Percentiles rank a stretch among this genome's conserved stretches.
Evolutionary conservation across 1,140 invertebrate species (phyloP).

Genomic region (Psix sp.): DNA sequence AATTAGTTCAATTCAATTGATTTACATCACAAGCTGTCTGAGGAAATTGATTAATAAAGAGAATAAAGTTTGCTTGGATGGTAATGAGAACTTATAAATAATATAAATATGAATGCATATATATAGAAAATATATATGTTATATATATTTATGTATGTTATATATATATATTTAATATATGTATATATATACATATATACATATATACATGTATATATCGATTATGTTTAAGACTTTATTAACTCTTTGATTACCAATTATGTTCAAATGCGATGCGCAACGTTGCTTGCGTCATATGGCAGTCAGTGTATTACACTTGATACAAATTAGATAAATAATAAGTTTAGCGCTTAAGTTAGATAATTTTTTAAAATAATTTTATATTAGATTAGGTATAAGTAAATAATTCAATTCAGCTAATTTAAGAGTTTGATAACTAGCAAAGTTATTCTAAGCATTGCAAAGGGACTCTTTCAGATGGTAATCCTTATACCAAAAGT

Average conservation of each 20-base stretch:
- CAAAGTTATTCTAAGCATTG: slow-evolving; percentile 28
- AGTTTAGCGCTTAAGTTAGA: slow-evolving; percentile 15
- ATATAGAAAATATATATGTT: no score
- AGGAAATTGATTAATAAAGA: no score
- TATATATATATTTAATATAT: slow-evolving; percentile 6
- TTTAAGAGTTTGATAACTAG: slow-evolving; percentile 11
- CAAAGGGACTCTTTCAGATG: slow-evolving; percentile 28
- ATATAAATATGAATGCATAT: slow-evolving; percentile 6
- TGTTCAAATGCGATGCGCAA: no score
- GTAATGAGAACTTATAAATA: slow-evolving; percentile 7
- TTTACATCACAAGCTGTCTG: no score
- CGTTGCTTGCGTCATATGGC: no score
- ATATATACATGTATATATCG: no score
- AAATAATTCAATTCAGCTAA: slow-evolving; percentile 16
- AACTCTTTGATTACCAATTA: no score
- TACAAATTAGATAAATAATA: neutral
- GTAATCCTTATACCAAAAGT: slow-evolving; percentile 34
- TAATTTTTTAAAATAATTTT: slow-evolving; percentile 8
- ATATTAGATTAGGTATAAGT: slow-evolving; percentile 11
- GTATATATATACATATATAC: no score
- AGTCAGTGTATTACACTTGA: neutral
- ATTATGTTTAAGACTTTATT: no score
- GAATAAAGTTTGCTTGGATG: slow-evolving; percentile 9
- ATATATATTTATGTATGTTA: slow-evolving; percentile 17
- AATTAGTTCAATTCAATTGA: no score